Evolutionary conservation across 2,113 vertebrate species (phyloP).

Genomic region (Archilochus colubris): DNA sequence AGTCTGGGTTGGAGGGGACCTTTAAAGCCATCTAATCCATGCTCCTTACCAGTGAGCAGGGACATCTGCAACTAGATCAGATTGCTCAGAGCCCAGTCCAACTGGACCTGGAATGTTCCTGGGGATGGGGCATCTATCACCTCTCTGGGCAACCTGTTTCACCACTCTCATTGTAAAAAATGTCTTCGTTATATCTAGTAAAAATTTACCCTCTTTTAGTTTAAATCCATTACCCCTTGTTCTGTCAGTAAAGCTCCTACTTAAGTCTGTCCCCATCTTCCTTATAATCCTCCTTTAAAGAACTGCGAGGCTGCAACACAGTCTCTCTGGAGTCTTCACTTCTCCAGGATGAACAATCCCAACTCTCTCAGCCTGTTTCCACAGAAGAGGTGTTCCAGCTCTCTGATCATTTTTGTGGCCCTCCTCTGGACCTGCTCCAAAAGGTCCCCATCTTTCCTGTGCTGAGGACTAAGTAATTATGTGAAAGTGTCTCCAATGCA

Average conservation of each 20-base stretch:
- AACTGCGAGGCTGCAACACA: background rate
- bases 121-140: background rate
- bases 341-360: background rate
- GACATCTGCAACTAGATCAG: no score
- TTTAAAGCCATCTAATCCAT: background rate
- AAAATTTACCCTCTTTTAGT: background rate
- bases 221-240: background rate
- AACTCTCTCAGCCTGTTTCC: background rate
- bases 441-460: background rate
- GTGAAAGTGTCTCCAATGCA: background rate
- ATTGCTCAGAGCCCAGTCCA: background rate
- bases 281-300: background rate
- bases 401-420: background rate
- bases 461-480: background rate
- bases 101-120: background rate
- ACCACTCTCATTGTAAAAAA: background rate
- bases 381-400: background rate
- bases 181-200: fast-evolving
- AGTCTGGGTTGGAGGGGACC: background rate
- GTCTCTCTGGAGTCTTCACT: background rate
- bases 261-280: background rate
- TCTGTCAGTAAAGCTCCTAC: background rate
- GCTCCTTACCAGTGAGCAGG: background rate
- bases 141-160: background rate
- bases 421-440: background rate